Base-by-base conservation (phyloP, 2,888 invertebrate species). In the Antheraea yamamai region DNA sequence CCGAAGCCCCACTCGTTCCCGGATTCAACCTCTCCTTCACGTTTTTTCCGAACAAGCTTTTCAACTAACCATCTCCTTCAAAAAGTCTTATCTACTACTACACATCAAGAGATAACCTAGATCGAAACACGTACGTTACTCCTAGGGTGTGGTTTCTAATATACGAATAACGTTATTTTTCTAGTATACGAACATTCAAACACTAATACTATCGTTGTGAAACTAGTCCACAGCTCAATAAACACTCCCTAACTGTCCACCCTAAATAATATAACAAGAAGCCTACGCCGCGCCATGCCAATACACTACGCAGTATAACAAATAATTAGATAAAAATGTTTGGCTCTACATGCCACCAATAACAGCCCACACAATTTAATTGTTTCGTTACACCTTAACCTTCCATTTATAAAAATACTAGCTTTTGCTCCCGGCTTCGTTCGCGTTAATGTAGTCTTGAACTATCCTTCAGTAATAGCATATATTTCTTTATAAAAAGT, bases 361-460 rank as follows among this genome's bases (percentile, higher is more conserved):
- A 73, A 79, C 52, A 74, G 76, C 75, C 75, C 77, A 81, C 79
- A 80, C 79, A 61, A 35, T 74, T 75, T 80, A 84, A 84, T 86
- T 85, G 82, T 16, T 74, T 70, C 51, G 71, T 23, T 23, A 64
- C 47, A 47, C 12, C 47, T 7, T 0, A 47, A 47, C 2, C 1
- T 47, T 47, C 47, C 47, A 47, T 47, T 47, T 47, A 47, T 47
- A 47, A 47, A 10, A 47, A 47, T 47, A 47, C 12, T 47, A 47
- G 12, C 12, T 47, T 47, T 47, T 58, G 2, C 2, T 55, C 18
- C 26, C 26, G 10, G 23, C 2, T 23, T 23, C 47, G 12, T 12
- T 47, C 12, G 47, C 2, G 47, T 47, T 47, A 47, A 47, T 47
- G 47, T 12, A 12, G 0, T 12, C 12, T 47, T 47, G 1, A 47